Percentiles rank a stretch among this genome's conserved stretches.
Evolutionary conservation across 2,113 vertebrate genomes (phyloP).

Genomic region (Planiliza haematocheilus): DNA sequence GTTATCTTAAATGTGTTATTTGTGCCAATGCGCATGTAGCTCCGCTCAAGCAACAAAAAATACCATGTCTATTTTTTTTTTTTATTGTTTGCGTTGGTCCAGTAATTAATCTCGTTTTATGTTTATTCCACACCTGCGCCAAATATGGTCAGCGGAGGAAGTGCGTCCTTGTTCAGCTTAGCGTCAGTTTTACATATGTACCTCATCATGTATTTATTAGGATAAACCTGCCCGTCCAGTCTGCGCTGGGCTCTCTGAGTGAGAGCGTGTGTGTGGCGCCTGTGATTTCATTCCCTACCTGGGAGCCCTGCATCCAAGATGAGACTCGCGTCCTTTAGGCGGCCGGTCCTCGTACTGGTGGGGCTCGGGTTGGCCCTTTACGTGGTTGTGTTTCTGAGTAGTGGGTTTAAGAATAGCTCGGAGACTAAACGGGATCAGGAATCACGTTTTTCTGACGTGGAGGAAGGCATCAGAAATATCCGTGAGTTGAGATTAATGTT

Average conservation of each 20-base stretch:
- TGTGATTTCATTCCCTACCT: rapidly evolving
- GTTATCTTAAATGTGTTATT: too few species aligned
- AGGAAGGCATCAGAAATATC: slow-evolving; percentile 19
- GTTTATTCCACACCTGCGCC: too few species aligned
- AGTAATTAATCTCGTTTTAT: too few species aligned
- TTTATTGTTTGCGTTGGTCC: too few species aligned
- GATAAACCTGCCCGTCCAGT: too few species aligned
- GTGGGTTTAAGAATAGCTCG: rapidly evolving
- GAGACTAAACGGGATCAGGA: not conserved
- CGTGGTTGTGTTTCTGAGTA: not conserved
- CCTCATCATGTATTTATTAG: too few species aligned
- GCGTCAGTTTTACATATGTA: too few species aligned
- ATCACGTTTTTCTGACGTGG: not conserved
- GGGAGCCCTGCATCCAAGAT: not conserved
- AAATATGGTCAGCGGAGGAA: too few species aligned
- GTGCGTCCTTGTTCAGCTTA: too few species aligned
- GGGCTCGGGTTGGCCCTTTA: not conserved
- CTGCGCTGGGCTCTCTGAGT: not conserved
- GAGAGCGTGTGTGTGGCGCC: not conserved
- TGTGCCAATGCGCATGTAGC: too few species aligned
- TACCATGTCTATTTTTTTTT: too few species aligned
- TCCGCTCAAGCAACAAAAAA: too few species aligned
- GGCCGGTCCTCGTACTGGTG: not conserved
- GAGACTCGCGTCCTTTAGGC: not conserved
- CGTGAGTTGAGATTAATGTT: slow-evolving; percentile 38